These are phyloP conservation scores for Microcebus griseorufus DNA, from an alignment of 2,113 vertebrate species.

Conservation along the genomic window DNA sequence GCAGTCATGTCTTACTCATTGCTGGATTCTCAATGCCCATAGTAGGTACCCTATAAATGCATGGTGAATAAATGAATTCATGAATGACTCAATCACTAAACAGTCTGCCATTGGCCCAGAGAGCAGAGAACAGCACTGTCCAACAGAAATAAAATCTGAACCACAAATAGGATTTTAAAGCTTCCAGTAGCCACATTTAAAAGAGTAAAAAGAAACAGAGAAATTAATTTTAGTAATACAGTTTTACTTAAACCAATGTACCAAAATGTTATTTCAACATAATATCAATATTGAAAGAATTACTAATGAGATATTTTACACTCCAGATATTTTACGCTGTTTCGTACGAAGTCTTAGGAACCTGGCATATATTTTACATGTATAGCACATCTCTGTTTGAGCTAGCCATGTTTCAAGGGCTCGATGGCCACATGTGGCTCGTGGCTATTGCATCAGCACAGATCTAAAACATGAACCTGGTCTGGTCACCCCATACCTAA, in stretches of 20 bases:
- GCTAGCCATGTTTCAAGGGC: neutral
- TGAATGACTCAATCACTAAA: neutral
- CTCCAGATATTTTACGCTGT: neutral
- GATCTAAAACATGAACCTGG: neutral
- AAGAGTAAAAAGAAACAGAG: neutral
- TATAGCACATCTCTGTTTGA: neutral
- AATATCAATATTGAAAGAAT: neutral
- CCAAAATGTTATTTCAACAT: neutral
- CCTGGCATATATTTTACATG: neutral
- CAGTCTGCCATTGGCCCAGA: neutral
- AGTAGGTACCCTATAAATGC: neutral
- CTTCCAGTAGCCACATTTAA: neutral
- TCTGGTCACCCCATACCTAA: neutral
- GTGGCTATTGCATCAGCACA: neutral
- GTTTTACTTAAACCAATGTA: neutral
- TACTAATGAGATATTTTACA: neutral
- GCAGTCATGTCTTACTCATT: neutral
- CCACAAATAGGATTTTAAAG: neutral
- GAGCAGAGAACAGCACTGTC: neutral
- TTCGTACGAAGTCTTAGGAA: neutral
- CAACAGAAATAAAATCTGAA: neutral
- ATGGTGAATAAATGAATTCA: neutral
- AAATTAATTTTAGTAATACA: neutral
- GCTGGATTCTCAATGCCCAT: neutral
- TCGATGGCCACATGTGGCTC: accelerated